Evolutionary conservation across 1,140 invertebrate species (phyloP), one percentile per base, ranked within the genome.

Genomic region (Bombus waltoni): DNA sequence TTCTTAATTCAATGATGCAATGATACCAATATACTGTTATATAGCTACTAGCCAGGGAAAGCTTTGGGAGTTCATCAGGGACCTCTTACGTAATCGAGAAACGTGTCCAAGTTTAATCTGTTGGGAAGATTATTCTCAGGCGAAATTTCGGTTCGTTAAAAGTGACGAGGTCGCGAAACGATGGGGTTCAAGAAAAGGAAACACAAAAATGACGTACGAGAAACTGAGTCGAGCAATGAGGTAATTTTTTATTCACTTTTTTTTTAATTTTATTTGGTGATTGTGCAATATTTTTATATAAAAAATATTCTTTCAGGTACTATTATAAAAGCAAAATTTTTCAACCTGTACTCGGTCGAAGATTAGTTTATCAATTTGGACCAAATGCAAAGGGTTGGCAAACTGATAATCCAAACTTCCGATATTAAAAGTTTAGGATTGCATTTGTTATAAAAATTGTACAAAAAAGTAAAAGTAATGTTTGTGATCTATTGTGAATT

Each of bases 201-300:
- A 99, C 93, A 97, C 97, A 44, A 97, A 97, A 92, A 99, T 99
- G 98, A 98, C 97, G 32, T 99, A 99, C 93, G 98, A 99, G 93
- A 99, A 99, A 94, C 96, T 99, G 86, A 98, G 98, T 95, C 94
- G 98, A 90, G 98, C 98, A 11, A 99, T 99, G 98, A 97, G 98
- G 97, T 98, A 95, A 94, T 89, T 85, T 62, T n/a, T 32, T 3
- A 15, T 11, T 71, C 11, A 22, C 3, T 40, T n/a, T 83, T 53
- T 78, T 66, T 53, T 28, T 13, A 11, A 57, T 75, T 75, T 0
- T 15, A 3, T 32, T 25, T 53, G 25, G 4, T 8, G 3, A 75
- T 59, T 15, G 0, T 35, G 9, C 13, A n/a, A 40, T 40, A 70
- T 74, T 78, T 89, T 73, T 22, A 32, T 1, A 57, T 40, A 72